A percentile compares a stretch with the other conserved stretches of the same genome.
Evolutionary conservation across 2,113 vertebrate genomes (phyloP).

Genomic region (Eupsittula cactorum): DNA sequence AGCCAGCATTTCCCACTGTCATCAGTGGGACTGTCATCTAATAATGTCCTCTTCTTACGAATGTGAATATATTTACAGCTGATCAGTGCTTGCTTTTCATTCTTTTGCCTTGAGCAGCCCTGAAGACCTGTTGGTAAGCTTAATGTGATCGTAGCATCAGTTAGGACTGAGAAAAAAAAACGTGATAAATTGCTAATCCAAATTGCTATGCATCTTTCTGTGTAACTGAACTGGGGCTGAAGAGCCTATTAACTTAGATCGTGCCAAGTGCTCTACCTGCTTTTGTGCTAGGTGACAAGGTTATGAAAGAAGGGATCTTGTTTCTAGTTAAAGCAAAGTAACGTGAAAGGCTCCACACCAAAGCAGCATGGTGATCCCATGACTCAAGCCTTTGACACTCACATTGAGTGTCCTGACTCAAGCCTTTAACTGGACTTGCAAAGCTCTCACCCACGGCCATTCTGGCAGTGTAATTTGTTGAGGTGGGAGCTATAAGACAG

Average conservation of each 20-base stretch:
- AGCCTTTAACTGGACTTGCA: background rate
- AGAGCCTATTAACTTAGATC: conserved; percentile 1
- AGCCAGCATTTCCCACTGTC: background rate
- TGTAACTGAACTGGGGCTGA: background rate
- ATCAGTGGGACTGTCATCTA: background rate
- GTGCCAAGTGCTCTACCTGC: background rate
- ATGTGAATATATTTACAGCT: background rate
- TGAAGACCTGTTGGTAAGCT: background rate
- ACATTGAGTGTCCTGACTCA: background rate
- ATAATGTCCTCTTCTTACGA: background rate
- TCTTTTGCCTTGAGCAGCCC: background rate
- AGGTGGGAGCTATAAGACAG: background rate
- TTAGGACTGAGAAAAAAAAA: background rate
- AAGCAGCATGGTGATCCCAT: background rate
- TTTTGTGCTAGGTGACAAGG: background rate
- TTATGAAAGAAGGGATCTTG: background rate
- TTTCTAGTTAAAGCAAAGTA: background rate
- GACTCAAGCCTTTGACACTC: background rate
- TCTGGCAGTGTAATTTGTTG: background rate
- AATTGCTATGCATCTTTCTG: background rate
- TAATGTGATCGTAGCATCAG: background rate
- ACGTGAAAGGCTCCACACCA: background rate
- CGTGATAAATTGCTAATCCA: background rate
- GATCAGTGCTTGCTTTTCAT: background rate
- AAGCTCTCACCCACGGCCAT: background rate